Evolutionary conservation across 2,888 invertebrate genomes (phyloP).

Genomic region (Antheraea yamamai): DNA sequence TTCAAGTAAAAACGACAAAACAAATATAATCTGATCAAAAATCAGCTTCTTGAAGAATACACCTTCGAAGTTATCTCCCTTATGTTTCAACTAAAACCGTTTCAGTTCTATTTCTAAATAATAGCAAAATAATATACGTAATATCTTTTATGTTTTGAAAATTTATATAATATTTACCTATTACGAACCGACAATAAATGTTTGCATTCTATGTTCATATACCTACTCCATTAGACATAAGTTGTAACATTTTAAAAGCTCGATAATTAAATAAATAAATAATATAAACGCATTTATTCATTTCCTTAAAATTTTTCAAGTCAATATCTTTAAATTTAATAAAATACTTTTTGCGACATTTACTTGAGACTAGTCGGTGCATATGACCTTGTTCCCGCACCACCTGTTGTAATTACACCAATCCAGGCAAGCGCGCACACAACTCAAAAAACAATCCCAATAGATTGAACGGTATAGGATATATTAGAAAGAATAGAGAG

Average conservation of each 20-base stretch:
- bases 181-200: neutral
- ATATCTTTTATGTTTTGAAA: neutral
- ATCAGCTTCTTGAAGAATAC: neutral
- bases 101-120: neutral
- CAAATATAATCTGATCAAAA: constrained; percentile 6
- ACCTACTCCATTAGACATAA: neutral
- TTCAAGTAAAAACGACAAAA: neutral
- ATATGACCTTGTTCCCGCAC: no score
- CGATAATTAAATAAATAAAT: neutral
- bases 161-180: neutral
- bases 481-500: no score
- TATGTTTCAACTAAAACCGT: neutral
- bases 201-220: neutral
- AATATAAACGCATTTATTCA: neutral
- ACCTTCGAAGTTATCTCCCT: neutral
- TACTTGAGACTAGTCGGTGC: neutral
- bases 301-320: neutral
- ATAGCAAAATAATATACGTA: neutral
- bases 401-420: no score
- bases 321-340: neutral
- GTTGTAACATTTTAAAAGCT: neutral
- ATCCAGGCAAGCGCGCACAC: no score
- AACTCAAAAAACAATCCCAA: no score
- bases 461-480: no score
- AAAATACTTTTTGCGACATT: neutral